A percentile compares a stretch with the other conserved stretches of the same genome.
phyloP scores from a whole-genome alignment of 2,113 vertebrate genomes.

The Oryzias celebensis region DNA sequence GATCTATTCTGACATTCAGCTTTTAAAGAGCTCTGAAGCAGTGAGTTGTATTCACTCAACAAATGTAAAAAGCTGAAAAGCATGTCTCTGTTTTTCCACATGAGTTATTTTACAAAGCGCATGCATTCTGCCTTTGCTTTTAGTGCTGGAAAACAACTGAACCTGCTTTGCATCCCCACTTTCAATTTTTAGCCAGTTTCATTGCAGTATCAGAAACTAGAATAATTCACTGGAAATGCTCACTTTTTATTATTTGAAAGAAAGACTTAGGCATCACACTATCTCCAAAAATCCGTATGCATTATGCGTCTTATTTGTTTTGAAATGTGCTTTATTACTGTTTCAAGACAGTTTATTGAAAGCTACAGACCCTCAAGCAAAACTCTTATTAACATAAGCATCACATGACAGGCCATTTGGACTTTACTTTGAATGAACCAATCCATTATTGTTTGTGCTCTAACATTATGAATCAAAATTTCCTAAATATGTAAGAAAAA shows the following conservation, averaged over 20 bases:
- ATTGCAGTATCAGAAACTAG: neutral
- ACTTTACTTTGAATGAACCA: neutral
- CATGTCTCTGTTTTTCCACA: neutral
- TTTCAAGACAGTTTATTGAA: slow-evolving; percentile 1
- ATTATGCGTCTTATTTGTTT: neutral
- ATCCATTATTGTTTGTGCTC: neutral
- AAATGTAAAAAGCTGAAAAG: neutral
- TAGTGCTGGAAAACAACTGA: neutral
- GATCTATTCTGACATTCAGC: too few species aligned
- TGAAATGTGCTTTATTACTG: neutral
- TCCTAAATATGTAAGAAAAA: neutral
- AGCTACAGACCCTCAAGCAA: slow-evolving; percentile 4
- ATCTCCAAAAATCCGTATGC: neutral
- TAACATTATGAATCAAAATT: neutral
- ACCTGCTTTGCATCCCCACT: neutral
- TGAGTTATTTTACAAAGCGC: neutral
- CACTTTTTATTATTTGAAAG: neutral
- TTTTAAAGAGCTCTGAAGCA: too few species aligned
- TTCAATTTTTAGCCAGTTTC: neutral
- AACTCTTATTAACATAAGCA: neutral
- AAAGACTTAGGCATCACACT: neutral
- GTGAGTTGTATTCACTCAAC: too few species aligned
- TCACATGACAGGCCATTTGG: neutral
- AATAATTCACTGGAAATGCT: neutral
- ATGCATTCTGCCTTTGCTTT: neutral